Evolutionary conservation across 2,888 invertebrate species (phyloP).

Genomic region (Euplagia quadripunctaria): DNA sequence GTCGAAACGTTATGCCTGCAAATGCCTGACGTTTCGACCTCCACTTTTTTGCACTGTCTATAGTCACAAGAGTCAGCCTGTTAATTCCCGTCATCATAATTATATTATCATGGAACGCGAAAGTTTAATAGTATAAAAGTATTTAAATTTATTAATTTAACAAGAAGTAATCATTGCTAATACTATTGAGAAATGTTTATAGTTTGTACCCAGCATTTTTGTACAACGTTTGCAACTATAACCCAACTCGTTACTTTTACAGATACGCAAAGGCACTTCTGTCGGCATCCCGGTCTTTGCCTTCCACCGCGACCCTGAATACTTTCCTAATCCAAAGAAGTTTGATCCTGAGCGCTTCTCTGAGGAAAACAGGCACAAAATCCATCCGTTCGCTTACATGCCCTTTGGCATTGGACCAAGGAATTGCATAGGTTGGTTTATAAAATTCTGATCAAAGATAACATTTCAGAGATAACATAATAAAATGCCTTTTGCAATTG

Average conservation of each 20-base stretch:
- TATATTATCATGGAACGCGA: too few relatives aligned
- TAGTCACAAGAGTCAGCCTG: too few relatives aligned
- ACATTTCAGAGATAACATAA: not conserved
- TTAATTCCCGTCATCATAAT: too few relatives aligned
- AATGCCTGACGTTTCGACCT: too few relatives aligned
- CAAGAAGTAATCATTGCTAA: too few relatives aligned
- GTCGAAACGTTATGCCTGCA: too few relatives aligned
- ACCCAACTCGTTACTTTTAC: slow-evolving; percentile 20
- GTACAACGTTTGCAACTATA: not conserved
- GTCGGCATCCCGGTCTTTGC: slow-evolving; percentile 30
- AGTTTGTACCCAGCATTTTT: too few relatives aligned
- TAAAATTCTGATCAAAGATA: not conserved
- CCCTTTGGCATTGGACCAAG: slow-evolving; percentile 87
- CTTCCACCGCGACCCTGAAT: slow-evolving; percentile 49
- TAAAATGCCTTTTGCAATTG: too few relatives aligned
- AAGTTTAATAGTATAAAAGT: too few relatives aligned
- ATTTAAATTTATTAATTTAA: too few relatives aligned
- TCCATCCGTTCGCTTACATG: slow-evolving; percentile 62
- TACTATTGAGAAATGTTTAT: too few relatives aligned
- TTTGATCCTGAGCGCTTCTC: slow-evolving; percentile 87
- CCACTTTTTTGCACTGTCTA: too few relatives aligned
- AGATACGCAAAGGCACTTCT: slow-evolving; percentile 37
- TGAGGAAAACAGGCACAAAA: slow-evolving; percentile 82
- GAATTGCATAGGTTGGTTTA: slow-evolving; percentile 81
- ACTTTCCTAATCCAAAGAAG: slow-evolving; percentile 80